These are phyloP conservation scores for Leucophora obtusa DNA, from an alignment of 2,888 invertebrate species.

Conservation along the genomic window DNA sequence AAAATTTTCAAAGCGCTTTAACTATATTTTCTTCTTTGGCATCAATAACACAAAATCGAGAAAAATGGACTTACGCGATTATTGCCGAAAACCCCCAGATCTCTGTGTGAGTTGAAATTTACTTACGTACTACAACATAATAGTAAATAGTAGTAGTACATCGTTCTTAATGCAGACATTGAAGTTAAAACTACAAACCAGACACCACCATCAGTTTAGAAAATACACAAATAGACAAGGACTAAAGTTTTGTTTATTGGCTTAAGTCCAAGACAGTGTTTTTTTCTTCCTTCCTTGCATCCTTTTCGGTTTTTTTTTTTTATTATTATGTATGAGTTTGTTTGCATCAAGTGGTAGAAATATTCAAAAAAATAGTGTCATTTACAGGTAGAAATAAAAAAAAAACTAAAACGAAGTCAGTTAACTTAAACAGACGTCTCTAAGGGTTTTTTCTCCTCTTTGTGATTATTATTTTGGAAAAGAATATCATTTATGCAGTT, in stretches of 20 bases:
- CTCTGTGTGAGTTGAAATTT: too few species aligned
- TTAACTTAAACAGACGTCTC: conserved; percentile 53
- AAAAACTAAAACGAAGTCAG: conserved; percentile 27
- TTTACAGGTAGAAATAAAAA: conserved; percentile 47
- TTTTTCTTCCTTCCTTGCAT: conserved; percentile 34
- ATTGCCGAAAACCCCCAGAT: too few species aligned
- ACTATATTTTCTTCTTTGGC: too few species aligned
- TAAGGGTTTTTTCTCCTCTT: conserved; percentile 5
- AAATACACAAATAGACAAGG: conserved; percentile 29
- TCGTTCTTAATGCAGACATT: conserved; percentile 46
- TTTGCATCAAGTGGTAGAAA: conserved; percentile 8
- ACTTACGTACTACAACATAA: neutral
- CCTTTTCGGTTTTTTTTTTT: conserved; percentile 17
- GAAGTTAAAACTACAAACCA: conserved; percentile 22
- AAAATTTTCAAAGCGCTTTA: too few species aligned
- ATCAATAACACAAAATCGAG: too few species aligned
- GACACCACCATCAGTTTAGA: neutral
- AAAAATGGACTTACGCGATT: too few species aligned
- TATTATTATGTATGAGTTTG: conserved; percentile 38
- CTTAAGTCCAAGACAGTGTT: conserved; percentile 52
- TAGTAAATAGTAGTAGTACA: neutral
- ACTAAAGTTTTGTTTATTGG: conserved; percentile 55
- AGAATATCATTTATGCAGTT: conserved; percentile 9
- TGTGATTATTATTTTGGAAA: conserved; percentile 3
- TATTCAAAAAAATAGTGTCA: conserved; percentile 33